Base-by-base conservation (phyloP, 2,113 vertebrate genomes). In the Dolichotis patagonum region DNA sequence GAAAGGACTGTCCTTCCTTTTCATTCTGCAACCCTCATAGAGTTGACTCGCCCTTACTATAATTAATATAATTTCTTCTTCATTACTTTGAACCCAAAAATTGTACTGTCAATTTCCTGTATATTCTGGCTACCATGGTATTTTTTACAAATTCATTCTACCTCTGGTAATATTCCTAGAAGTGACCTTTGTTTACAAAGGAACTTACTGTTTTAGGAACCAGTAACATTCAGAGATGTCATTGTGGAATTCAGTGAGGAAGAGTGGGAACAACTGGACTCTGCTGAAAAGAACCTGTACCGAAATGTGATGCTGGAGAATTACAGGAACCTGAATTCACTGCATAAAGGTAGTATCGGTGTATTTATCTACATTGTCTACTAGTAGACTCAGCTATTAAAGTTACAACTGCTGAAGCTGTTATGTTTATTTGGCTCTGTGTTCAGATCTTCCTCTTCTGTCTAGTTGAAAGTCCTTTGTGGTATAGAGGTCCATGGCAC, bases 231-330 rank as follows among this genome's bases (percentile, higher is more conserved):
- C 60, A 86, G 96, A 91, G 97, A 98, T 84, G 96, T 97, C 82
- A 65, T 85, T 97, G 96, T 98, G 95, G 97, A 97, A 67, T 98
- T 98, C 96, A 98, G 43, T 35, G 2, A 86, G 41, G 97, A 98
- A 89, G 97, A 98, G 54, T 97, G 93, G 97, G 91, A 38, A 52
- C 95, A 84, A 5, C 92, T 98, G 90, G 89, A 94, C 60, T 41
- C 83, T 62, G 71, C 89, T 91, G 83, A 81, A 67, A 98, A 93
- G 95, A 93, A 32, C 28, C 60, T 97, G 65, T 95, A 95, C 86
- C 86, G 60, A 41, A 77, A 96, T 26, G 97, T 96, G 96, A 96
- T 95, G 96, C 92, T 98, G 96, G 97, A 98, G 73, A 98, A 95
- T 92, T 97, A 91, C 26, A 95, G 46, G 89, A 97, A 97, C 78